Evolutionary conservation across 2,113 vertebrate species (phyloP), one percentile per base, ranked within the genome.

Genomic region (Capricornis sumatraensis): DNA sequence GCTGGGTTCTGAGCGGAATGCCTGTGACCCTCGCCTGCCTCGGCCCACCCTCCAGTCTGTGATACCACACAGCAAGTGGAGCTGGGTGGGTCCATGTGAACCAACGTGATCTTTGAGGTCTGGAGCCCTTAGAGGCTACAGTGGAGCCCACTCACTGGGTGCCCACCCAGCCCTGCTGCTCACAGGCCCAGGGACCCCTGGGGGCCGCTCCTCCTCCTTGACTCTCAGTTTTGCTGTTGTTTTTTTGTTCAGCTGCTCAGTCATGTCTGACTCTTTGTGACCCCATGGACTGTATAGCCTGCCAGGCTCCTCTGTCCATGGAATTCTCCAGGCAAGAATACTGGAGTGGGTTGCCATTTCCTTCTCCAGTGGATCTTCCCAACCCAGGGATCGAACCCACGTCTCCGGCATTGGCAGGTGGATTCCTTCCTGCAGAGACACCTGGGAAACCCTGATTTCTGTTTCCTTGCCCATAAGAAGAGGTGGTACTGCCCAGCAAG

Each of bases 141-240:
- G 74, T 13, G 71, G 27, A 92, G 71, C 14, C 12, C 8, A 2
- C 79, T 25, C 10, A 36, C 8, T 14, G 50, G 16, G 10, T 25
- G 13, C n/a, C 27, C 5, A n/a, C 3, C 4, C n/a, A 36, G 81
- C 21, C 9, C n/a, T 16, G 45, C 55, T 0, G 2, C 19, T 40
- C 4, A 23, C 17, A 58, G 93, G 64, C 57, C n/a, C 27, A 28
- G 27, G 57, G 58, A 13, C 2, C 28, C 45, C 7, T 1, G 2
- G 71, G 45, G 16, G 14, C 16, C 13, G 1, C 27, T 60, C 78
- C 17, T 74, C 60, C 14, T 36, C 19, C 36, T 57, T 19, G 60
- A 30, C 40, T 6, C 47, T 50, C 7, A 36, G 64, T 71, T 67
- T 71, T 71, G 30, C n/a, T 71, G 17, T 36, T 36, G 64, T 21